Conservation (phyloP, 2,113 vertebrate species). For the Monopterus albus region DNA sequence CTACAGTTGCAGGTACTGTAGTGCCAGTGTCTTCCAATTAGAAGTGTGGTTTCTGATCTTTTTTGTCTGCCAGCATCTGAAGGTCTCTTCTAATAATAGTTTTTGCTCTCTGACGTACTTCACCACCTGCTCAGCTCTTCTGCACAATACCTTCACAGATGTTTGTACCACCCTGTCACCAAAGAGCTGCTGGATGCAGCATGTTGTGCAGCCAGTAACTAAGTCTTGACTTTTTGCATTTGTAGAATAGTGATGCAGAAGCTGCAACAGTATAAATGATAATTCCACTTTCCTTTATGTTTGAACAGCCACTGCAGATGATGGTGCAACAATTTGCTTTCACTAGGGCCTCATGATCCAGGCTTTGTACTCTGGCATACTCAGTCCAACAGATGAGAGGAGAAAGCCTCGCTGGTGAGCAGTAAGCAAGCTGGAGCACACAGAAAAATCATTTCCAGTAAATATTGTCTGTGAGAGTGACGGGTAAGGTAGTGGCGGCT, state of each 20-base stretch:
- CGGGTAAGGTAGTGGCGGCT: slow-evolving; percentile 61
- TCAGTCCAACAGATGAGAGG: slow-evolving; percentile 65
- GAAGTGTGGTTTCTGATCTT: slow-evolving; percentile 21
- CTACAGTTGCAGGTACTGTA: slow-evolving; percentile 1
- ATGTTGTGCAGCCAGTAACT: slow-evolving; percentile 44
- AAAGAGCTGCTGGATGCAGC: slow-evolving; percentile 40
- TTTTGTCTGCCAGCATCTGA: slow-evolving; percentile 20
- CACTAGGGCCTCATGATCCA: slow-evolving; percentile 51
- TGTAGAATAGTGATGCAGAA: slow-evolving; percentile 54
- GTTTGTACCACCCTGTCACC: slow-evolving; percentile 41
- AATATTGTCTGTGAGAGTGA: slow-evolving; percentile 58
- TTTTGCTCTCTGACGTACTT: slow-evolving; percentile 16
- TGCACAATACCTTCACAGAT: slow-evolving; percentile 47
- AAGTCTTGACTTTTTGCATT: slow-evolving; percentile 33
- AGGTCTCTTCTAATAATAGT: slow-evolving; percentile 26
- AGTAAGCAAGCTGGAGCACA: slow-evolving; percentile 64
- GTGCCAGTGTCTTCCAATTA: slow-evolving; percentile 3
- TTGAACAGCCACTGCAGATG: slow-evolving; percentile 55
- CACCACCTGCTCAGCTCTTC: slow-evolving; percentile 57
- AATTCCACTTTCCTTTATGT: slow-evolving; percentile 37
- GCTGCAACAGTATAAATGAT: slow-evolving; percentile 57
- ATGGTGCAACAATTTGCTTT: slow-evolving; percentile 55
- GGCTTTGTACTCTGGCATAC: slow-evolving; percentile 58
- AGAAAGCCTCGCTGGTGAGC: slow-evolving; percentile 60
- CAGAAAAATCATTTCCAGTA: slow-evolving; percentile 67